Conservation (phyloP, 1,140 invertebrate species). For the Zelostemma sp. region DNA sequence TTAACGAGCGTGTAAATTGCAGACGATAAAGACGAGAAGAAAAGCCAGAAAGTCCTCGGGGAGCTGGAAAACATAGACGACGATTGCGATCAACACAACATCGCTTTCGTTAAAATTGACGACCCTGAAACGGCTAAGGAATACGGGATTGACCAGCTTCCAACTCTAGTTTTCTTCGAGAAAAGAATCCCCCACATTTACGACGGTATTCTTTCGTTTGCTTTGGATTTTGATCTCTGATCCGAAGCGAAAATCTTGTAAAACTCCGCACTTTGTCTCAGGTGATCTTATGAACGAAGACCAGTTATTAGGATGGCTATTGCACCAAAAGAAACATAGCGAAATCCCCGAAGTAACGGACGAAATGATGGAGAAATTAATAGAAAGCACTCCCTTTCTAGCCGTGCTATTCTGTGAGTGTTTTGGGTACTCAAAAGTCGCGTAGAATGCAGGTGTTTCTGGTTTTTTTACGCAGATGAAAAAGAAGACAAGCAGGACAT, state of each 20-base stretch:
- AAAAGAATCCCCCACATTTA: constrained; percentile 89
- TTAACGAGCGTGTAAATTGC: too few relatives aligned
- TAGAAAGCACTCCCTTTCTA: constrained; percentile 82
- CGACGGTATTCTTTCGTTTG: constrained; percentile 83
- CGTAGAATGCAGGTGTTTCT: too few relatives aligned
- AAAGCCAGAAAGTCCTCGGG: constrained; percentile 86
- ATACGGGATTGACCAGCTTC: constrained; percentile 86
- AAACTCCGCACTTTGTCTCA: constrained; percentile 49
- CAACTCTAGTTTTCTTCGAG: constrained; percentile 89
- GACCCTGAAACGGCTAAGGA: constrained; percentile 90
- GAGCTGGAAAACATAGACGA: constrained; percentile 96
- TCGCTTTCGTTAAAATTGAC: constrained; percentile 94
- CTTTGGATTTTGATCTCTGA: not conserved
- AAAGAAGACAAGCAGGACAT: constrained; percentile 92
- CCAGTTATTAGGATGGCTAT: constrained; percentile 87
- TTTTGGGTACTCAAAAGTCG: too few relatives aligned
- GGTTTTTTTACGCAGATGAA: constrained; percentile 76
- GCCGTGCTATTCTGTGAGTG: constrained; percentile 89
- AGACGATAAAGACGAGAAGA: constrained; percentile 94
- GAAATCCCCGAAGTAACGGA: constrained; percentile 94
- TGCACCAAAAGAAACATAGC: constrained; percentile 90
- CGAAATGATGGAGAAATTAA: constrained; percentile 94
- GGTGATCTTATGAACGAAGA: constrained; percentile 93
- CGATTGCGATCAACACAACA: constrained; percentile 92
- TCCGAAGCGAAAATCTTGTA: constrained; percentile 7